These are phyloP conservation scores for Eristalinus sepulchralis DNA, from an alignment of 2,888 invertebrate genomes.

Conservation along the genomic window DNA sequence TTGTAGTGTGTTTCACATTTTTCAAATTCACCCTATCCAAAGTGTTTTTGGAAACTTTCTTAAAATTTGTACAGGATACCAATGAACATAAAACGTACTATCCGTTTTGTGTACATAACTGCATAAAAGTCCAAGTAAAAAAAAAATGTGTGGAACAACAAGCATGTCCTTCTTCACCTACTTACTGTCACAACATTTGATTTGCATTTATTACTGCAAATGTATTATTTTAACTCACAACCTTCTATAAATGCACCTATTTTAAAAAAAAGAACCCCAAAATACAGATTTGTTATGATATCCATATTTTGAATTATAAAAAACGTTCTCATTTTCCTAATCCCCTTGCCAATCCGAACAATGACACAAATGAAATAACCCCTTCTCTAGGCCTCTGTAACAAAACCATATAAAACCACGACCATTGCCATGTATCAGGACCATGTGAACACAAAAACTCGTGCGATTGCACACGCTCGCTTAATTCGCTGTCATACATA, in stretches of 20 bases:
- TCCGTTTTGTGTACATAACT: no score
- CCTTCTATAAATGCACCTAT: neutral
- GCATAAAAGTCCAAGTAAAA: neutral
- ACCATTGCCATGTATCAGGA: neutral
- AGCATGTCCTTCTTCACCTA: neutral
- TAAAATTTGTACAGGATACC: no score
- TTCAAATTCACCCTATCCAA: no score
- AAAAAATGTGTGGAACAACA: no score
- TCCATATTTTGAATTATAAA: constrained; percentile 31
- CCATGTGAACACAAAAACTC: neutral
- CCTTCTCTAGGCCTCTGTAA: constrained; percentile 28
- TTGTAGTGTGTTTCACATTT: no score
- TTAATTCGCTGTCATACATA: neutral
- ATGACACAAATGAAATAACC: constrained; percentile 55
- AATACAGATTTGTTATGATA: neutral
- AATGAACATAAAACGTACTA: no score
- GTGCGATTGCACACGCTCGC: neutral
- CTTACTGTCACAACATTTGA: neutral
- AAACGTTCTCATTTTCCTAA: constrained; percentile 27
- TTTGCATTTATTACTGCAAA: neutral
- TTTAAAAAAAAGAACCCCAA: neutral
- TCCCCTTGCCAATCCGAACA: constrained; percentile 43
- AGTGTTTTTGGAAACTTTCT: no score
- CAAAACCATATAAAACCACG: constrained; percentile 35
- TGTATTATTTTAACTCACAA: neutral